A percentile compares a stretch with the other conserved stretches of the same genome.
Evolutionary conservation across 2,113 vertebrate genomes (phyloP).

Genomic region (Gulo gulo): DNA sequence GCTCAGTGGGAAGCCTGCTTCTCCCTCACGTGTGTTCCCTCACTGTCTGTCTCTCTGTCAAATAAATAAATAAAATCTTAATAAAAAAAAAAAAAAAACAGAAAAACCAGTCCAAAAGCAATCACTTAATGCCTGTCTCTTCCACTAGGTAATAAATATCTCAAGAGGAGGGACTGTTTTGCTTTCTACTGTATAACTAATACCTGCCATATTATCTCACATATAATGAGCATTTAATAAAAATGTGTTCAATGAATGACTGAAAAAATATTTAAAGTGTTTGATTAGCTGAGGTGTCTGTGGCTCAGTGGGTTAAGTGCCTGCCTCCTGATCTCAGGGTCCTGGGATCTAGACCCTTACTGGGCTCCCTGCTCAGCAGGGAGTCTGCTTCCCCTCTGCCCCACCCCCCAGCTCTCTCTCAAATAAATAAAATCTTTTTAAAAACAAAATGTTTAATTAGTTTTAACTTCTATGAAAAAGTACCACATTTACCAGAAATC

Average conservation of each 20-base stretch:
- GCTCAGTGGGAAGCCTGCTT: too few species aligned
- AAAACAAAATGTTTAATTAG: not conserved
- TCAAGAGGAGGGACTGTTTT: not conserved
- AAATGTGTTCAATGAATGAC: not conserved
- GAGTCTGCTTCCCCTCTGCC: not conserved
- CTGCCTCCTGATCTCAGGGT: not conserved
- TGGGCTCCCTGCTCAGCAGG: not conserved
- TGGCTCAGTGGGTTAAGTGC: not conserved
- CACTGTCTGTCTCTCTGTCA: too few species aligned
- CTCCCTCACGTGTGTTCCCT: too few species aligned
- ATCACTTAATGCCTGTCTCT: not conserved
- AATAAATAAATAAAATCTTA: too few species aligned
- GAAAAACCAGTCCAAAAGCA: not conserved
- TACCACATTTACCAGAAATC: not conserved
- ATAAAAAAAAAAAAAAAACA: too few species aligned
- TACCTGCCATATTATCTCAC: not conserved
- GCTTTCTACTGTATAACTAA: not conserved
- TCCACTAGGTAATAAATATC: not conserved
- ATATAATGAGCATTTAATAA: not conserved
- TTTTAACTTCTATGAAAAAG: constrained; percentile 19
- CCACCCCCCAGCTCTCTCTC: too few species aligned
- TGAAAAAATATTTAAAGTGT: not conserved
- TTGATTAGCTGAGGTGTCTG: not conserved
- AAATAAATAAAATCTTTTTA: not conserved
- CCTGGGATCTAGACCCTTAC: not conserved